phyloP scores from a whole-genome alignment of 2,797 vertebrate genomes.

The Diceros bicornis region DNA sequence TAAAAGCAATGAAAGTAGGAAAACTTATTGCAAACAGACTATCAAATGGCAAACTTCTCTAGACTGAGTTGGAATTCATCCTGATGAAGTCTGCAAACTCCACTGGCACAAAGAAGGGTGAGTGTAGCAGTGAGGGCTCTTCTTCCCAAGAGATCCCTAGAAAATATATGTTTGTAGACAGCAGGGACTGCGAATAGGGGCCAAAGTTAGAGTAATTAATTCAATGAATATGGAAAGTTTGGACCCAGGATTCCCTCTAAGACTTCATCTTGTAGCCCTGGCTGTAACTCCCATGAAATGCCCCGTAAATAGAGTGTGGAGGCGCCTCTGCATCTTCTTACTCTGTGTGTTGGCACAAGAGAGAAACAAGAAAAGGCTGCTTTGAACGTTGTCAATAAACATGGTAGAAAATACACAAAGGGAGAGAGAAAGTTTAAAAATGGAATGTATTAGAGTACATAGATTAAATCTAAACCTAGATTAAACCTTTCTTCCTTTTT shows the following conservation, averaged over 20 bases:
- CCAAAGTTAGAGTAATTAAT: background rate
- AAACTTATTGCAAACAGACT: background rate
- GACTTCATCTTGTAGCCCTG: fast-evolving
- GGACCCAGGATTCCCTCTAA: background rate
- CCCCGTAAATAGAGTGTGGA: no score
- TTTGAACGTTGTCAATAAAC: background rate
- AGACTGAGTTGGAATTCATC: background rate
- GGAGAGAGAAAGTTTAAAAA: background rate
- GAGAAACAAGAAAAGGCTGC: background rate
- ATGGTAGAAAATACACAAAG: background rate
- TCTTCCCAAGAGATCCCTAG: background rate
- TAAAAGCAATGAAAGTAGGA: background rate
- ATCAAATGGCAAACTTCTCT: fast-evolving
- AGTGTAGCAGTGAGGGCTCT: background rate
- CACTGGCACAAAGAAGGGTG: fast-evolving
- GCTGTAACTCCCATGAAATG: fast-evolving
- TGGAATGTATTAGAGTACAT: background rate
- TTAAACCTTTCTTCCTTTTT: background rate
- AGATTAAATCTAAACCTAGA: no score
- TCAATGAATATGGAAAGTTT: background rate
- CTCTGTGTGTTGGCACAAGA: background rate
- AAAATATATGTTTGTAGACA: fast-evolving
- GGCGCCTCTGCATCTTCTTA: background rate
- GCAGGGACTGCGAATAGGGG: background rate
- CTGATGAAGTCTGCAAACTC: fast-evolving